Conservation (phyloP, 2,888 invertebrate genomes). For the Melipona bicolor region DNA sequence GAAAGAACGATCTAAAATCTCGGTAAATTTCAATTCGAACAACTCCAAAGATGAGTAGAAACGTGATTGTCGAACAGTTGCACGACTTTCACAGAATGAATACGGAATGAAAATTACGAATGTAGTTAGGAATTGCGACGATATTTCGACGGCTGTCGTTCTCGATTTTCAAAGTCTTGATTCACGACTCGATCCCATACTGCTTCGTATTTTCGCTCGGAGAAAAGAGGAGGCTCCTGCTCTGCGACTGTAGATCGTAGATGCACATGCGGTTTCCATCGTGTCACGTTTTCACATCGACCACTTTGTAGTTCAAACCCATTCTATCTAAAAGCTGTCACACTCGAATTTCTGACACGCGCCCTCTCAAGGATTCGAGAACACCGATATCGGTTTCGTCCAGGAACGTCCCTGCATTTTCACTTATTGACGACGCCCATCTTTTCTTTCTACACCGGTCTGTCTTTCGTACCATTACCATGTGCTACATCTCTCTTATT, state of each 20-base stretch:
- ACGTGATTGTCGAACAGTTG: background rate
- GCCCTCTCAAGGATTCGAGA: background rate
- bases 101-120: background rate
- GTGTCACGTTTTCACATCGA: background rate
- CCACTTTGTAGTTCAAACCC: background rate
- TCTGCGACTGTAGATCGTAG: background rate
- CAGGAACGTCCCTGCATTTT: background rate
- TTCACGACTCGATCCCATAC: conserved; percentile 7
- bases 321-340: background rate
- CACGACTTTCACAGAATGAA: background rate
- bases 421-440: background rate
- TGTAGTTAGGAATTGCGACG: conserved; percentile 17
- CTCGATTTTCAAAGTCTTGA: conserved; percentile 16
- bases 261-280: background rate
- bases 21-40: background rate
- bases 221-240: background rate
- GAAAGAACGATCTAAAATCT: background rate
- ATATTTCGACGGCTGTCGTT: conserved; percentile 21
- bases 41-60: background rate
- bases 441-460: background rate
- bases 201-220: background rate
- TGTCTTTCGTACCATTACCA: no score
- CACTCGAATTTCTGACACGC: background rate
- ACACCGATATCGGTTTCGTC: background rate
- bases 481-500: background rate